Conservation (phyloP, 2,888 invertebrate species). For the Anagyrus pseudococci region DNA sequence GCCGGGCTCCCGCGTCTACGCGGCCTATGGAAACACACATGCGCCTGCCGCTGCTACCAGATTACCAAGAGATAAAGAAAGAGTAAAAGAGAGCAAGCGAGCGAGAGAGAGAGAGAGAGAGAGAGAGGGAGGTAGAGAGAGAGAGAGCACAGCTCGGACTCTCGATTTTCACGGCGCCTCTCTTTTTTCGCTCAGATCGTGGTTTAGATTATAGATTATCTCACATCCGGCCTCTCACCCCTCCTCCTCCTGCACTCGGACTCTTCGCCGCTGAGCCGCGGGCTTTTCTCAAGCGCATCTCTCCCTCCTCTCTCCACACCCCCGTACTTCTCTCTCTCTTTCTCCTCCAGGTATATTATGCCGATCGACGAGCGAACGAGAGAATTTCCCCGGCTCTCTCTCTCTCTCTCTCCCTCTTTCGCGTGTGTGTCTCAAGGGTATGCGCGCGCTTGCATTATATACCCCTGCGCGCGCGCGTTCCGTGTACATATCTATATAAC, state of each 20-base stretch:
- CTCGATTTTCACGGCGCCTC: slow-evolving; percentile 28
- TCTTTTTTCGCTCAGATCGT: slow-evolving; percentile 35
- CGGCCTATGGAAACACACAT: no score
- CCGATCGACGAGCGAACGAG: slow-evolving; percentile 1
- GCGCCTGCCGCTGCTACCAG: no score
- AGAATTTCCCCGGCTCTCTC: no score
- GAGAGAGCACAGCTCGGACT: neutral
- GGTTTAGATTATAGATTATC: slow-evolving; percentile 40
- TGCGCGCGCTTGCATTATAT: slow-evolving; percentile 30
- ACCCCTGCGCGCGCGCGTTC: neutral
- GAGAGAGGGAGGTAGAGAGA: no score
- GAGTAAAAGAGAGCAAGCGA: no score
- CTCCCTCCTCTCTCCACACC: no score
- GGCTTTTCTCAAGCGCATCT: slow-evolving; percentile 29
- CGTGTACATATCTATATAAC: neutral
- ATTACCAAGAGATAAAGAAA: no score
- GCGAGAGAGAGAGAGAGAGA: no score
- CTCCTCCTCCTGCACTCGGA: slow-evolving; percentile 1
- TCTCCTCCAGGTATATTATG: no score
- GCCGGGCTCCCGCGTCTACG: no score
- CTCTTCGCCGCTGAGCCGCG: slow-evolving; percentile 13
- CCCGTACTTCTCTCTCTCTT: no score
- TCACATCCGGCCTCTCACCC: slow-evolving; percentile 37
- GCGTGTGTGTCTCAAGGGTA: slow-evolving; percentile 36
- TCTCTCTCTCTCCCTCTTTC: slow-evolving; percentile 19